Base-by-base conservation (phyloP, 2,888 invertebrate species). In the Pocota personata region DNA sequence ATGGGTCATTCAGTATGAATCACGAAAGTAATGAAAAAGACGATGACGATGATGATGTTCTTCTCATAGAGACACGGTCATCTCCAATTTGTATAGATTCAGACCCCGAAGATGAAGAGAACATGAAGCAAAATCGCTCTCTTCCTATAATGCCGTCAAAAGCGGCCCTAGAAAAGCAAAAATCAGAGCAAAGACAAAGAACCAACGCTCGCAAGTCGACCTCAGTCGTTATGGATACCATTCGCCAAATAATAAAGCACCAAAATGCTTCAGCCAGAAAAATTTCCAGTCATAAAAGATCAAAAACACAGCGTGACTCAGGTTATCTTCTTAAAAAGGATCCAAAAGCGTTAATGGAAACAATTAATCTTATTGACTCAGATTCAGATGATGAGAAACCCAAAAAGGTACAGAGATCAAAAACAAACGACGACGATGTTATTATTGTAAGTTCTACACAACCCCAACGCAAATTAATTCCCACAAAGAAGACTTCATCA, bases 51-150 rank as follows among this genome's bases (percentile, higher is more conserved):
- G 89, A 89, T 50, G 89, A 89, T 69, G 89, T 89, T 2, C 86
- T 89, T 30, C 83, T 89, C 8, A 88, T 89, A 16, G 89, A 89
- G 72, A 87, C 87, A 0, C 88, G 89, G 5, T 87, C 88, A 40
- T 89, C 89, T 1, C 89, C 89, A 0, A 89, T 89, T 75, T 89
- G 89, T 43, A 76, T 89, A 27, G 89, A 89, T 73, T 89, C 89
- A 2, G 89, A 89, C 55, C 89, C 89, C 1, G 89, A 89, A 24
- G 88, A 88, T 14, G 87, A 73, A 1, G 77, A 82, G 16, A 43
- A 21, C 14, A 24, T 24, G 7, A 78, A 21, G 32, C 72, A 21
- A 50, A 82, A 46, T n/a, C 52, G 46, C n/a, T 40, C 48, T 10
- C 7, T 57, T 35, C 55, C 62, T 12, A 21, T 58, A 7, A 35